A percentile compares a stretch with the other conserved stretches of the same genome.
Evolutionary conservation across 2,888 invertebrate species (phyloP).

Genomic region (Sthenelais limicola): DNA sequence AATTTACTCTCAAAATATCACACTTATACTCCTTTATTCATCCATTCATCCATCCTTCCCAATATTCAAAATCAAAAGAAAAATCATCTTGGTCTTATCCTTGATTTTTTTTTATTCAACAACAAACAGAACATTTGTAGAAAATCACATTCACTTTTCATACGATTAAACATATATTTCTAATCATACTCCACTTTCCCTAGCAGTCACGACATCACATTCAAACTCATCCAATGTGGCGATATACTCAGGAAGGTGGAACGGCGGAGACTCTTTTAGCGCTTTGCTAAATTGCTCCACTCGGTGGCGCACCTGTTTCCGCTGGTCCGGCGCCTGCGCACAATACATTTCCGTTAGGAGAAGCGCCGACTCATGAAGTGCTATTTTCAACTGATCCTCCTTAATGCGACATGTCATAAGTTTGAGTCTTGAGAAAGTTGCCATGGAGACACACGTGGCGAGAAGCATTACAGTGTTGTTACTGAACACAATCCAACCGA

Average conservation of each 20-base stretch:
- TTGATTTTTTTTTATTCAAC: no score
- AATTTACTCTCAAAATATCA: no score
- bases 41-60: no score
- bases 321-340: conserved; percentile 23
- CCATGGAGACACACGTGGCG: neutral
- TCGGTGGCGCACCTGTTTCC: conserved; percentile 10
- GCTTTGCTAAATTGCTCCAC: conserved; percentile 27
- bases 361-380: conserved; percentile 16
- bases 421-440: conserved; percentile 9
- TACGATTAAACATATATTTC: no score
- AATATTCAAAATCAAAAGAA: no score
- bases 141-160: no score
- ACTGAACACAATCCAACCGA: conserved; percentile 25
- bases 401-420: conserved; percentile 23
- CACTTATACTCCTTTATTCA: no score
- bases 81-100: no score
- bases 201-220: conserved; percentile 24
- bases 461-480: conserved; percentile 16
- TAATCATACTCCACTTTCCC: conserved; percentile 31
- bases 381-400: conserved; percentile 24
- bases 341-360: conserved; percentile 28
- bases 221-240: conserved; percentile 25
- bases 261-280: conserved; percentile 19
- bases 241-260: conserved; percentile 35
- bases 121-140: no score